A percentile compares a stretch with the other conserved stretches of the same genome.
Evolutionary conservation across 2,113 vertebrate species (phyloP).

Genomic region (Stegostoma tigrinum): DNA sequence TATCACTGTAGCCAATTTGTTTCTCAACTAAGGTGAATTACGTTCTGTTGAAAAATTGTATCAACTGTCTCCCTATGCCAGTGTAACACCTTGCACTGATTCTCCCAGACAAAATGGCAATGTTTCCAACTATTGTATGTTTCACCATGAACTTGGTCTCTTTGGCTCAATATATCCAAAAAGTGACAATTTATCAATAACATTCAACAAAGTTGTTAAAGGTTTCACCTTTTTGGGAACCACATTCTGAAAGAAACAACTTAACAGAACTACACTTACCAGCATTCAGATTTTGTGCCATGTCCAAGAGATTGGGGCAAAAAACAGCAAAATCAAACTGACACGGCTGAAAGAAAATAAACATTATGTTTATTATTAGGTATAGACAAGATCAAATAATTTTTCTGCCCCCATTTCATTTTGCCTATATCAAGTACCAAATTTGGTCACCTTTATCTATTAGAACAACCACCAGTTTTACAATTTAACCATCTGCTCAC

Average conservation of each 20-base stretch:
- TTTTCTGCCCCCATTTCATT: background rate
- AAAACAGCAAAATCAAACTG: constrained; percentile 87
- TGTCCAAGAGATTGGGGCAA: constrained; percentile 83
- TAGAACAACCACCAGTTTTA: background rate
- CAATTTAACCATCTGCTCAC: background rate
- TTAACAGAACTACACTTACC: constrained; percentile 56
- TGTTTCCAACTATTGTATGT: background rate
- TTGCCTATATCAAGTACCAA: background rate
- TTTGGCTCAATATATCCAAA: background rate
- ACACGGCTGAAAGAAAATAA: constrained; percentile 63
- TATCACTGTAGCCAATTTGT: background rate
- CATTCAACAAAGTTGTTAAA: background rate
- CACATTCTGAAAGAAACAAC: background rate
- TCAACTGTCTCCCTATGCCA: background rate
- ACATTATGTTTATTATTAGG: background rate
- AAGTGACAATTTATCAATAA: background rate
- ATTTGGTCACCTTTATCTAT: background rate
- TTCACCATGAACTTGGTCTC: background rate
- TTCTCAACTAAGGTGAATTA: background rate
- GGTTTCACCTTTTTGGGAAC: background rate
- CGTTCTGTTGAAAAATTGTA: background rate
- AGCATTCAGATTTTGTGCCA: constrained; percentile 54
- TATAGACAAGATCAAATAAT: background rate
- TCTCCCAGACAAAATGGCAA: background rate
- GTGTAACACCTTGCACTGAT: background rate